These are phyloP conservation scores for Podargus strigoides DNA, from an alignment of 2,797 vertebrate genomes.

Conservation along the genomic window DNA sequence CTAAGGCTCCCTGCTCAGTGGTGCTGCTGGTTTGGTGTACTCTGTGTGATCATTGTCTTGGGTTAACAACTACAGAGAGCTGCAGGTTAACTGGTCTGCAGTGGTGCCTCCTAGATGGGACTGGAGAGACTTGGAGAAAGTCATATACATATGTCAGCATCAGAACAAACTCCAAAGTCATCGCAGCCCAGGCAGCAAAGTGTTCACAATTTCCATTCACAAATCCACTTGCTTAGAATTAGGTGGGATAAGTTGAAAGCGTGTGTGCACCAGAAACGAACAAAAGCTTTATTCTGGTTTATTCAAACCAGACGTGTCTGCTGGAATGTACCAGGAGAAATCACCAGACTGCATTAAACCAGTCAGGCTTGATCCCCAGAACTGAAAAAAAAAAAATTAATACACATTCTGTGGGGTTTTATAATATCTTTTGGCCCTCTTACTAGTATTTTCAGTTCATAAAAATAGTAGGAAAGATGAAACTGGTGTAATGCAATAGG, in stretches of 20 bases:
- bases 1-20: background rate
- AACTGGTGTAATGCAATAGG: background rate
- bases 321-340: background rate
- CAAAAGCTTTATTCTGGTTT: constrained; percentile 23
- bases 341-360: background rate
- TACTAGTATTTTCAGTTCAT: background rate
- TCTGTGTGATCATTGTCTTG: background rate
- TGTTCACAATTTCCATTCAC: background rate
- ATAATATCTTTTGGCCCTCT: background rate
- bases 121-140: background rate
- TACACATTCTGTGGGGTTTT: background rate
- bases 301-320: constrained; percentile 8
- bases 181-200: background rate
- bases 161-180: background rate
- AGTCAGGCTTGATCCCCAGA: background rate
- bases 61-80: background rate
- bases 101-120: background rate
- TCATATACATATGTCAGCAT: background rate
- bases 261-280: background rate
- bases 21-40: background rate
- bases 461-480: background rate
- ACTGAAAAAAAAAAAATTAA: background rate
- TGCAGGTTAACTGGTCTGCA: background rate
- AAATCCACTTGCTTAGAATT: background rate
- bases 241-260: background rate